Conservation (phyloP, 2,113 vertebrate species). For the Tetrax tetrax region DNA sequence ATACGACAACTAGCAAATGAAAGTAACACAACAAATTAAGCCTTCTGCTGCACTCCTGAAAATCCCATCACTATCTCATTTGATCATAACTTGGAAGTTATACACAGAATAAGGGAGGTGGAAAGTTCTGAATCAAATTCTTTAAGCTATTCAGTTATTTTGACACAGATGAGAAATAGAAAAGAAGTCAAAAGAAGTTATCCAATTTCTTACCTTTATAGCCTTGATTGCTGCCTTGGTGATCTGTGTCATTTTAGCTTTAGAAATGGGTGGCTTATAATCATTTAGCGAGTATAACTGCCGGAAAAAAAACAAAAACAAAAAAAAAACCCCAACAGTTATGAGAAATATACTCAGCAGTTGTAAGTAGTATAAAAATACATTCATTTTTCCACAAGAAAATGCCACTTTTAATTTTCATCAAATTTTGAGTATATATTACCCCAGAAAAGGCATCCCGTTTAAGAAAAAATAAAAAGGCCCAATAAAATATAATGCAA, state of each 20-base stretch:
- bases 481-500: background rate
- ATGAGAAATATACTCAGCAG: background rate
- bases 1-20: background rate
- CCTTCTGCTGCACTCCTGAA: background rate
- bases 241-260: conserved; percentile 99
- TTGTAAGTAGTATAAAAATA: background rate
- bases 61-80: background rate
- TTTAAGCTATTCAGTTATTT: background rate
- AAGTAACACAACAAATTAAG: background rate
- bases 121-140: background rate
- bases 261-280: conserved; percentile 99
- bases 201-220: conserved; percentile 91
- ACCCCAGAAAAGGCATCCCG: background rate
- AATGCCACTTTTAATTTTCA: background rate
- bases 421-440: background rate
- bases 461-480: background rate
- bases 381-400: background rate
- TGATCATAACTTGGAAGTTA: background rate
- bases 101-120: background rate
- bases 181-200: background rate
- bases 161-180: background rate
- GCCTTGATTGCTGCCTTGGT: conserved; percentile 99
- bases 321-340: background rate
- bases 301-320: background rate
- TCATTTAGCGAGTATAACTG: conserved; percentile 98